These are phyloP conservation scores for Distichodus sexfasciatus DNA, from an alignment of 2,797 vertebrate species.

Conservation along the genomic window DNA sequence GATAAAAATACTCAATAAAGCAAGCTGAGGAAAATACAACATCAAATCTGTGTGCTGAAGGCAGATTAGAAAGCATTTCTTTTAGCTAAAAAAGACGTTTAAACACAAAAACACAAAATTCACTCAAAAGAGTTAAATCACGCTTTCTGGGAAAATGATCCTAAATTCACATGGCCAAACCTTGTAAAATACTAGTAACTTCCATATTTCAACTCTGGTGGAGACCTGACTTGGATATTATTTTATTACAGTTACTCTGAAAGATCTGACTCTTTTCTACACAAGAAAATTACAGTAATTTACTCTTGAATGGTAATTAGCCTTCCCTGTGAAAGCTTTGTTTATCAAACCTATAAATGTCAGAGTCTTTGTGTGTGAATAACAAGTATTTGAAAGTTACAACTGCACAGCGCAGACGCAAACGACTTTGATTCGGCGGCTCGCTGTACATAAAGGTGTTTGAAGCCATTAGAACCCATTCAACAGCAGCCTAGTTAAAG, in stretches of 20 bases:
- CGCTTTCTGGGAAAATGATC: too few species aligned
- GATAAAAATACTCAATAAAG: too few species aligned
- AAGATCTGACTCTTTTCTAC: conserved; percentile 38
- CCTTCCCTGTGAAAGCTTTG: conserved; percentile 7
- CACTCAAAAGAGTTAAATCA: too few species aligned
- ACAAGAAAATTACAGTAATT: conserved; percentile 21
- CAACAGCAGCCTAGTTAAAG: conserved; percentile 2
- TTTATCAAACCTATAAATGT: conserved; percentile 26
- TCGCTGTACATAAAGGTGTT: background rate
- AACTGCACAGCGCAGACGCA: background rate
- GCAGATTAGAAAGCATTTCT: too few species aligned
- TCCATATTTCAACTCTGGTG: background rate
- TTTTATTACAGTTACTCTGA: conserved; percentile 49
- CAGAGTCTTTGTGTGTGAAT: conserved; percentile 39
- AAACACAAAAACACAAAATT: too few species aligned
- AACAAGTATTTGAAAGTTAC: conserved; percentile 34
- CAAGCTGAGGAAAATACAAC: too few species aligned
- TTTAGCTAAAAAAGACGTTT: too few species aligned
- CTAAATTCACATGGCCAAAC: too few species aligned
- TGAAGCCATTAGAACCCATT: background rate
- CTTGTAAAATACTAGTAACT: too few species aligned
- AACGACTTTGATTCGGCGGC: background rate
- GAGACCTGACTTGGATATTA: conserved; percentile 36
- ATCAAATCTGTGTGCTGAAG: too few species aligned
- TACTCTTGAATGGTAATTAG: conserved; percentile 7